phyloP scores from a whole-genome alignment of 1,140 invertebrate genomes.

The Oncopeltus fasciatus region DNA sequence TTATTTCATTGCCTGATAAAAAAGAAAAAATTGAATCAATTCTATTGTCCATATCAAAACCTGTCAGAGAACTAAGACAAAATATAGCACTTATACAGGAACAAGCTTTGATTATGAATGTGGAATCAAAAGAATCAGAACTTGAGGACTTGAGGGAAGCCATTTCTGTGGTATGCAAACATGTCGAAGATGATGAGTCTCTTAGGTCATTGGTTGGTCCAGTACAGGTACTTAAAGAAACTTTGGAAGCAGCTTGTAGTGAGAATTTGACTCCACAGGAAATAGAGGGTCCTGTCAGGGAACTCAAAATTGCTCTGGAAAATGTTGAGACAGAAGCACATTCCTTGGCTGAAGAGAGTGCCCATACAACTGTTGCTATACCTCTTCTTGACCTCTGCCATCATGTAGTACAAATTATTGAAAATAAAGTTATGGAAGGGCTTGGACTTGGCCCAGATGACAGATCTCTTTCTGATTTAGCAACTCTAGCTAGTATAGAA shows the following conservation, averaged over 20 bases:
- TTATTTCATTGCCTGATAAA: constrained; percentile 26
- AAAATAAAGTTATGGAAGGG: constrained; percentile 5
- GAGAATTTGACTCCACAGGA: constrained; percentile 23
- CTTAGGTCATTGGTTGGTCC: not conserved
- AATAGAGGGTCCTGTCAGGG: constrained; percentile 36
- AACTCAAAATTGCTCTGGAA: constrained; percentile 38
- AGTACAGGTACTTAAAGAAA: not conserved
- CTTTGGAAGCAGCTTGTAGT: constrained; percentile 3
- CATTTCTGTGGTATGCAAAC: not conserved
- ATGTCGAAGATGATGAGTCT: constrained; percentile 3
- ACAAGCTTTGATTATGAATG: constrained; percentile 22
- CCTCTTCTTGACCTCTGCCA: constrained; percentile 16
- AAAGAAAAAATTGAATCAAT: constrained; percentile 20
- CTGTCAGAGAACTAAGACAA: constrained; percentile 27
- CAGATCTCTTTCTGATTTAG: constrained; percentile 18
- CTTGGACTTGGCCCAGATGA: not conserved
- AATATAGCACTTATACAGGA: constrained; percentile 27
- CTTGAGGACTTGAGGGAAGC: constrained; percentile 17
- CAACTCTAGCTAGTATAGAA: constrained; percentile 19
- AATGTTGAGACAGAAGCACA: constrained; percentile 28
- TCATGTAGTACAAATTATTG: constrained; percentile 12
- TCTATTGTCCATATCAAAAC: constrained; percentile 28
- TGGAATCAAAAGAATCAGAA: constrained; percentile 16
- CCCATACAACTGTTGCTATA: not conserved
- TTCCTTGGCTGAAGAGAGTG: not conserved